Percentiles rank a stretch among this genome's conserved stretches.
These are phyloP conservation scores for Malurus elegans DNA, from an alignment of 2,113 vertebrate genomes.

Conservation along the genomic window DNA sequence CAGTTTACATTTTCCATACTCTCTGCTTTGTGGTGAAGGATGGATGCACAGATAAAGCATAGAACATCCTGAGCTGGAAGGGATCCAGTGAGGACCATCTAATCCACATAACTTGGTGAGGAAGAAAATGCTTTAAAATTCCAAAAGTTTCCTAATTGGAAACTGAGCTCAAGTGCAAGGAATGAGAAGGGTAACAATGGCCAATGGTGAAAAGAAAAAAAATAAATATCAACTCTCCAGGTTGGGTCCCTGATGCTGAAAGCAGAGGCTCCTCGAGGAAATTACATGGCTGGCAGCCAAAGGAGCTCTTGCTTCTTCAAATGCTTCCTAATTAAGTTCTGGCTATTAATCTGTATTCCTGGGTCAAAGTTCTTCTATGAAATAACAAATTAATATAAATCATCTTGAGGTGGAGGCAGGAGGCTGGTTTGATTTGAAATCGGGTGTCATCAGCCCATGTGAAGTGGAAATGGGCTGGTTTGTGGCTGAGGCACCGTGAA, in stretches of 20 bases:
- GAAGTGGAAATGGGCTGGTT: neutral
- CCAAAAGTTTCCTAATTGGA: neutral
- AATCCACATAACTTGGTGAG: neutral
- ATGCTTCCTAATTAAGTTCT: constrained; percentile 53
- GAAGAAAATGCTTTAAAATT: neutral
- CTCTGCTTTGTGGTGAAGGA: neutral
- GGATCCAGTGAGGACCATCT: accelerated
- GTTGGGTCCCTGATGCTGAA: neutral
- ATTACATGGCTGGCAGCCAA: constrained; percentile 51
- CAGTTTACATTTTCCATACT: neutral
- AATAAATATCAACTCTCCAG: neutral
- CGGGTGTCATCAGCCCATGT: neutral
- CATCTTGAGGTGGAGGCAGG: neutral
- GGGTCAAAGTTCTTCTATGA: neutral
- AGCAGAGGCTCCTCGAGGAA: neutral
- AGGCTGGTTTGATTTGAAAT: neutral
- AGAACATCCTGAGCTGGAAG: neutral
- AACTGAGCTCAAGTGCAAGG: neutral
- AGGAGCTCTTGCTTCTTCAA: constrained; percentile 27
- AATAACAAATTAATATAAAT: constrained; percentile 20
- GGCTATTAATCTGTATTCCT: constrained; percentile 31
- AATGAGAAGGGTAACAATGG: neutral
- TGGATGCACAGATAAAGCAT: neutral
- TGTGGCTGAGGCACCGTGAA: neutral
- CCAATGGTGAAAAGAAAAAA: neutral